phyloP scores from a whole-genome alignment of 2,797 vertebrate species.

The Sebastes baramenuke region DNA sequence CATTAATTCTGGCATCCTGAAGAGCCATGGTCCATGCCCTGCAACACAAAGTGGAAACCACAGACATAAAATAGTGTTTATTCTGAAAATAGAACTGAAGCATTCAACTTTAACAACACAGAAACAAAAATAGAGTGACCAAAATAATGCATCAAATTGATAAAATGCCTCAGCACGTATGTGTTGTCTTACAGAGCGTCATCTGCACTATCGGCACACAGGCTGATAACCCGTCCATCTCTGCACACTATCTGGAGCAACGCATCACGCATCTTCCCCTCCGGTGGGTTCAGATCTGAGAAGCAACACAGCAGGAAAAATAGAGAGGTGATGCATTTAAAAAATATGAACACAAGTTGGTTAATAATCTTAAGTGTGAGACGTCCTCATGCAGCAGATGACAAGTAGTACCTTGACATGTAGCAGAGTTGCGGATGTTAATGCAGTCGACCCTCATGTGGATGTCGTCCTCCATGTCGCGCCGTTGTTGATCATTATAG shows the following conservation, averaged over 20 bases:
- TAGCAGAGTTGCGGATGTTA: conserved; percentile 87
- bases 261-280: conserved; percentile 88
- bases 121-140: background rate
- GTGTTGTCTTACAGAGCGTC: conserved; percentile 91
- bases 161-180: background rate
- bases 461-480: conserved; percentile 92
- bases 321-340: background rate
- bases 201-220: conserved; percentile 94
- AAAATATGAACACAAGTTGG: background rate
- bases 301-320: background rate
- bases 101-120: background rate
- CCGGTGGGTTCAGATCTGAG: conserved; percentile 91
- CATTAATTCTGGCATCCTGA: conserved; percentile 91
- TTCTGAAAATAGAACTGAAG: background rate
- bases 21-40: conserved; percentile 96
- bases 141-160: background rate
- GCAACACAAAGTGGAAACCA: conserved; percentile 26
- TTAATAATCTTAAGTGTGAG: no score
- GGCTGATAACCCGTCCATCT: conserved; percentile 91
- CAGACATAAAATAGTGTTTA: background rate
- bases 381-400: background rate
- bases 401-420: conserved; percentile 87
- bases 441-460: conserved; percentile 94
- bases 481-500: conserved; percentile 89
- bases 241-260: conserved; percentile 94